These are phyloP conservation scores for Ctenosaura bakeri DNA, from an alignment of 2,797 vertebrate genomes.

Conservation along the genomic window DNA sequence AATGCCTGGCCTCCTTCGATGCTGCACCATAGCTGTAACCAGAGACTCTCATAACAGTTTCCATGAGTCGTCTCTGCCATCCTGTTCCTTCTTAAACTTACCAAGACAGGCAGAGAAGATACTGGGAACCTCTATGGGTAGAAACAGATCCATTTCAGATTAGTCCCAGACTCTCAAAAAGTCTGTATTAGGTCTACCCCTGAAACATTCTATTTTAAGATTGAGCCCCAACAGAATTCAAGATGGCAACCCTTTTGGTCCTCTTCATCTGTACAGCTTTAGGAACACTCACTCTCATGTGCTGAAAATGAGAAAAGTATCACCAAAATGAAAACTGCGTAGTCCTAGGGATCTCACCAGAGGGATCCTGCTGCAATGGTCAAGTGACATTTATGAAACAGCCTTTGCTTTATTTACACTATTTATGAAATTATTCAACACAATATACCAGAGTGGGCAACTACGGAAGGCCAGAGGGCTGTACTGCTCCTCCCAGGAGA, in stretches of 20 bases:
- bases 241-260: constrained; percentile 20
- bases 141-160: neutral
- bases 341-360: neutral
- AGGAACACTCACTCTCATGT: neutral
- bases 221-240: neutral
- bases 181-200: neutral
- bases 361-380: constrained; percentile 25
- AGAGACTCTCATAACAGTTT: neutral
- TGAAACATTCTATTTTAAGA: neutral
- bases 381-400: neutral
- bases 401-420: constrained; percentile 2
- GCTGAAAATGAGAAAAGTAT: neutral
- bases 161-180: neutral
- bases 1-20: neutral
- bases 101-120: neutral
- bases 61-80: neutral
- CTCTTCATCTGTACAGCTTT: constrained; percentile 12
- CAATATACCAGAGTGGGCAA: neutral
- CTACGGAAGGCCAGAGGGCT: no score
- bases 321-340: neutral
- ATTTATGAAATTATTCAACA: constrained; percentile 7
- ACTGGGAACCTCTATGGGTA: neutral
- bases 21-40: neutral
- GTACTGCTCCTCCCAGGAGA: no score
- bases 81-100: neutral